Base-by-base conservation (phyloP, 1,140 invertebrate species). In the Trissolcus basalis region DNA sequence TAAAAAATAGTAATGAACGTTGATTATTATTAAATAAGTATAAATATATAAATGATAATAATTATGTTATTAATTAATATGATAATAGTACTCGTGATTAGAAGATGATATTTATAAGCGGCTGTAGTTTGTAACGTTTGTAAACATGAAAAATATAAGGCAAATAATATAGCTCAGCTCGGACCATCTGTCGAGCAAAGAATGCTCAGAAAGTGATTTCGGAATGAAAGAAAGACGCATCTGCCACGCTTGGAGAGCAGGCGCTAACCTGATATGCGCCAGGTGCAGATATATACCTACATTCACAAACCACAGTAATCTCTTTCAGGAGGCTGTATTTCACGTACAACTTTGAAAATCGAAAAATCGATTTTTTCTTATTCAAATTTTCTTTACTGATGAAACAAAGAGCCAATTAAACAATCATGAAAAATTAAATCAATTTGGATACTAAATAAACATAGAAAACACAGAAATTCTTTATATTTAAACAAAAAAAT, bases 181-280 rank as follows among this genome's bases (percentile, higher is more conserved):
- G 73, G n/a, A 72, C 74, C 78, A 79, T 72, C 67, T 75, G 69
- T 75, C 70, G 69, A 54, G 65, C 51, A 50, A 73, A 79, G 74
- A 76, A 76, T 76, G 64, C 54, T 65, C 54, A 54, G 73, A 76
- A 75, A 74, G 71, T 75, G 59, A 67, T 69, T 71, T 67, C 19
- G 47, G 53, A 60, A 64, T 73, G 69, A 65, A 73, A 74, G 63
- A 75, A 68, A 77, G 67, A 69, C 51, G 60, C 60, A 77, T 77
- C 60, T 77, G 60, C 64, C 43, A 39, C 32, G 41, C 56, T 63
- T 48, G 16, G 53, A 68, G 43, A 45, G 53, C 39, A 35, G 44
- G 11, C 59, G 49, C 65, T 75, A 75, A 75, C 72, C 64, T 75
- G 72, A 75, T 69, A 64, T 59, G 33, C 32, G 63, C 71, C 71